phyloP scores from a whole-genome alignment of 2,797 vertebrate species.

The Gymnothorax javanicus region DNA sequence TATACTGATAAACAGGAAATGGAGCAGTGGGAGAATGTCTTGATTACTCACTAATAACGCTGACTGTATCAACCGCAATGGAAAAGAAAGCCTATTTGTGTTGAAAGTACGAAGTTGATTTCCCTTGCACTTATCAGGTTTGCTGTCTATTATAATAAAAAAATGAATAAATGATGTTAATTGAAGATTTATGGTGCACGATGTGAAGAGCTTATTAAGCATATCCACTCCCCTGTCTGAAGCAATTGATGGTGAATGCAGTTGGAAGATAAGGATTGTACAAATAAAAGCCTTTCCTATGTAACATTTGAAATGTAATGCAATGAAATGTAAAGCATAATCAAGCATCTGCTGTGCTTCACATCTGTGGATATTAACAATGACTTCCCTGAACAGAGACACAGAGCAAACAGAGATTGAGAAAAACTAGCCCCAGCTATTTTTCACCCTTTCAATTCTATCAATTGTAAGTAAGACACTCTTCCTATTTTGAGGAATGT shows the following conservation, averaged over 20 bases:
- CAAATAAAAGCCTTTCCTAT: not conserved
- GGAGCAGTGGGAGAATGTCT: not conserved
- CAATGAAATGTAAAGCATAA: not conserved
- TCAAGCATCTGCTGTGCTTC: conserved; percentile 14
- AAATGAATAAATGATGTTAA: not conserved
- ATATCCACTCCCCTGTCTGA: not conserved
- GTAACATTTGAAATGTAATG: not conserved
- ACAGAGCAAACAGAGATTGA: not conserved
- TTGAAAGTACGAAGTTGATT: not conserved
- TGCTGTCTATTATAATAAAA: not conserved
- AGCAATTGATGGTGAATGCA: not conserved
- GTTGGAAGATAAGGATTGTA: not conserved
- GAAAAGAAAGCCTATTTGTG: not conserved
- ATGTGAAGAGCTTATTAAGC: not conserved
- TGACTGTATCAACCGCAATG: not conserved
- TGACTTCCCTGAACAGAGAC: not conserved
- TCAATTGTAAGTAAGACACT: not conserved
- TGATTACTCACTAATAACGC: conserved; percentile 8
- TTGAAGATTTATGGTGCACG: not conserved
- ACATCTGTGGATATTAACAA: conserved; percentile 3
- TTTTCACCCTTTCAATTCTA: not conserved
- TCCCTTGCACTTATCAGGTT: not conserved
- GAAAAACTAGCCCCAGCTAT: not conserved
- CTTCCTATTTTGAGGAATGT: not conserved
- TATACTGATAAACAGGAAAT: not conserved